These are phyloP conservation scores for Leiothrix lutea DNA, from an alignment of 2,113 vertebrate genomes.

Conservation along the genomic window DNA sequence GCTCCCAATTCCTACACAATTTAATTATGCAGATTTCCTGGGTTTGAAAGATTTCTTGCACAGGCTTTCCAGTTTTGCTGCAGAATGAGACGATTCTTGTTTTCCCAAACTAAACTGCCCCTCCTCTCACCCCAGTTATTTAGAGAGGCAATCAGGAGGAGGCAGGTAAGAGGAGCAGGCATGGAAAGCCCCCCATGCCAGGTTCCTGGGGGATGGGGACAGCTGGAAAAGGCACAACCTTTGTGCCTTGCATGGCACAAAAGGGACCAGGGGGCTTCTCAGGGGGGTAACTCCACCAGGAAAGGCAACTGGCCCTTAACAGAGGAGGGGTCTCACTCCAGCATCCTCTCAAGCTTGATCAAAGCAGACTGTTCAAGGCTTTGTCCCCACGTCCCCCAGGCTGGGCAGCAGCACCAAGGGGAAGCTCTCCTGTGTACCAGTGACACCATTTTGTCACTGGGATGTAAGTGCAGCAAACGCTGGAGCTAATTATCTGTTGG, in stretches of 20 bases:
- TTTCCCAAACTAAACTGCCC: background rate
- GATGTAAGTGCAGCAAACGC: background rate
- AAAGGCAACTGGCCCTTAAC: background rate
- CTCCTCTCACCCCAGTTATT: background rate
- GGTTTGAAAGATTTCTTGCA: background rate
- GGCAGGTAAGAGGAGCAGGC: background rate
- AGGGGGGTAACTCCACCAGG: fast-evolving
- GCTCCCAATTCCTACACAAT: background rate
- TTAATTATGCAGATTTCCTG: conserved; percentile 17
- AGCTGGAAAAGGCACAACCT: background rate
- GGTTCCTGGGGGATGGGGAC: background rate
- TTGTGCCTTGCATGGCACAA: background rate
- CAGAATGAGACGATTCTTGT: background rate
- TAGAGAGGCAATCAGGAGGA: background rate
- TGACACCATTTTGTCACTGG: conserved; percentile 58
- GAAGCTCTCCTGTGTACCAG: conserved; percentile 6
- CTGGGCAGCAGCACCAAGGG: background rate
- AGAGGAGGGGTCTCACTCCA: background rate
- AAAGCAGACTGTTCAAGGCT: background rate
- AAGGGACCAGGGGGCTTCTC: background rate
- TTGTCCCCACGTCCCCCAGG: background rate
- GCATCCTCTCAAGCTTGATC: background rate
- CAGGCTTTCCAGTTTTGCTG: background rate
- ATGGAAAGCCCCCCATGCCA: background rate
- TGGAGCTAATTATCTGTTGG: background rate